Conservation (phyloP, 2,888 invertebrate genomes). For the Mesopsocus fuscifrons region DNA sequence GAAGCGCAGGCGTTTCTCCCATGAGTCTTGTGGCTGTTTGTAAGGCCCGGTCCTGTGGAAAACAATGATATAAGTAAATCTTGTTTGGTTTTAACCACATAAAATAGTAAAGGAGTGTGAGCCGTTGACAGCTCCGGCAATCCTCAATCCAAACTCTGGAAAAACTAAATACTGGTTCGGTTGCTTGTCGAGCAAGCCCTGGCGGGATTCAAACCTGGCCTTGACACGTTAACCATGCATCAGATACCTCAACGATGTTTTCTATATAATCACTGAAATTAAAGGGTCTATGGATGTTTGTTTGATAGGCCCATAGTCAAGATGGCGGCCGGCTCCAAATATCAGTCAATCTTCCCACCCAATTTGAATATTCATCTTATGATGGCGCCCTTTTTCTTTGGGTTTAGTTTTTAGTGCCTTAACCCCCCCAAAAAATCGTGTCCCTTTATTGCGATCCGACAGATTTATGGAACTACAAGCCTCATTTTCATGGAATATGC, state of each 20-base stretch:
- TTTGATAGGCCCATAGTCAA: constrained; percentile 5
- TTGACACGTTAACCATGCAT: background rate
- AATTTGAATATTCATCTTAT: background rate
- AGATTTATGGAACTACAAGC: no score
- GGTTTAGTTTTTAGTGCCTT: no score
- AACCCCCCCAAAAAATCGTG: no score
- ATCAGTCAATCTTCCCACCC: constrained; percentile 5
- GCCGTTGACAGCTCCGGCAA: background rate
- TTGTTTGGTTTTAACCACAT: constrained; percentile 2
- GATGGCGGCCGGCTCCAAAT: constrained; percentile 2
- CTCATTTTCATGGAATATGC: no score
- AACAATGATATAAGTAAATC: no score
- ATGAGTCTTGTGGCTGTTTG: no score
- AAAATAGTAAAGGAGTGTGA: constrained; percentile 4
- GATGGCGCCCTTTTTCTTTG: no score
- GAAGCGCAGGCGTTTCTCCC: no score
- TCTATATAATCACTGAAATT: constrained; percentile 6
- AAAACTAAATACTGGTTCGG: background rate
- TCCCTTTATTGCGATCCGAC: no score
- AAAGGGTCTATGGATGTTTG: constrained; percentile 5
- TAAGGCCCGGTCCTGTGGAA: no score
- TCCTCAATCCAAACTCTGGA: background rate
- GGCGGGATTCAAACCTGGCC: background rate
- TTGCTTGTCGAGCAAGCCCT: background rate
- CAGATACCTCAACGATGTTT: constrained; percentile 6